Conservation (phyloP, 2,797 vertebrate species). For the Varecia variegata region DNA sequence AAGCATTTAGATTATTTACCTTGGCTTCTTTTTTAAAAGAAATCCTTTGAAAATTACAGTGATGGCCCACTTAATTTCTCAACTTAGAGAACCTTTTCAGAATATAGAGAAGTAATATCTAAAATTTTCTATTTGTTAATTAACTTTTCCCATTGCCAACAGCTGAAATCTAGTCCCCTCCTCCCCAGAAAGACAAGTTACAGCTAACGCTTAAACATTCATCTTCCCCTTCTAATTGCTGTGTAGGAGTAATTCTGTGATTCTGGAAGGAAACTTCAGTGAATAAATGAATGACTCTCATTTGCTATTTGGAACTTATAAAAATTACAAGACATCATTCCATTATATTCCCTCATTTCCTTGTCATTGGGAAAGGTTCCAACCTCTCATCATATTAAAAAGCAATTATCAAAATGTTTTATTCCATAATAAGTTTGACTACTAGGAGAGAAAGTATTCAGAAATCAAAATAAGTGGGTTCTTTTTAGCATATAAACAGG, state of each 20-base stretch:
- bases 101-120: constrained; percentile 39
- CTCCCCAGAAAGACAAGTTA: constrained; percentile 76
- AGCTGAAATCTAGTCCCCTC: constrained; percentile 68
- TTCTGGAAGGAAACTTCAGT: constrained; percentile 78
- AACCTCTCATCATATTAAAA: constrained; percentile 74
- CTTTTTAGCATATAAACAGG: constrained; percentile 65
- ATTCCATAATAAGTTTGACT: constrained; percentile 72
- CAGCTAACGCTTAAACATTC: constrained; percentile 76
- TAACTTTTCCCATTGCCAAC: constrained; percentile 61
- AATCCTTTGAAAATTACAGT: constrained; percentile 29
- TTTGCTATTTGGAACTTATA: constrained; percentile 71
- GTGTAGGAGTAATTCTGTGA: constrained; percentile 82
- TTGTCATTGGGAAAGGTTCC: constrained; percentile 72
- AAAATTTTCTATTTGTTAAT: constrained; percentile 64
- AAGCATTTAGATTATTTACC: constrained; percentile 28
- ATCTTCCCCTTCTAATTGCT: constrained; percentile 79
- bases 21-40: constrained; percentile 25
- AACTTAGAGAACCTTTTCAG: constrained; percentile 59
- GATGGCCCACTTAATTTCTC: constrained; percentile 54
- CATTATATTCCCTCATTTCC: constrained; percentile 73
- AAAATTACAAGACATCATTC: constrained; percentile 74
- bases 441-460: constrained; percentile 65
- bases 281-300: constrained; percentile 80
- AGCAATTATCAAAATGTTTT: constrained; percentile 72
- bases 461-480: constrained; percentile 64